phyloP scores from a whole-genome alignment of 2,797 vertebrate species.

The Sphaeramia orbicularis region DNA sequence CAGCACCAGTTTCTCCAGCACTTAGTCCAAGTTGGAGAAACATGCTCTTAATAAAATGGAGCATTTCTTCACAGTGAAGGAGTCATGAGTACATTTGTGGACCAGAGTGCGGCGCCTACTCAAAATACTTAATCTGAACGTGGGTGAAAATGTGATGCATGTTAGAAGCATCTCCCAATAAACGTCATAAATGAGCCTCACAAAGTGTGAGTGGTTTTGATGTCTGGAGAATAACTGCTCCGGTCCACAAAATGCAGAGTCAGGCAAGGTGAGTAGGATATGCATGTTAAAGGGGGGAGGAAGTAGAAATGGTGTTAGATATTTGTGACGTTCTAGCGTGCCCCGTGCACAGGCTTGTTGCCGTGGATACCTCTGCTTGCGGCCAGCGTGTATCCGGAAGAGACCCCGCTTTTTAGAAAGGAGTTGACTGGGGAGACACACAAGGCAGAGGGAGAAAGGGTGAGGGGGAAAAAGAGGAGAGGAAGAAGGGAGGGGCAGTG shows the following conservation, averaged over 20 bases:
- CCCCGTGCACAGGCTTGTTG: constrained; percentile 82
- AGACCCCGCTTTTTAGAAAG: constrained; percentile 97
- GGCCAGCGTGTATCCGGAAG: constrained; percentile 96
- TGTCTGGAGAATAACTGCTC: constrained; percentile 16
- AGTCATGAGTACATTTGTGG: constrained; percentile 75
- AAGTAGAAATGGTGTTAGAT: constrained; percentile 44
- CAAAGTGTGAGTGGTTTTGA: not conserved
- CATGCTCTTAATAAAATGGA: constrained; percentile 30
- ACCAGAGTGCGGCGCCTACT: constrained; percentile 57
- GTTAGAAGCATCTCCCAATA: not conserved
- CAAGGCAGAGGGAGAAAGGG: constrained; percentile 85
- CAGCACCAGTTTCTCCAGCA: constrained; percentile 35
- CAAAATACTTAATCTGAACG: not conserved
- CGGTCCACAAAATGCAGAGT: constrained; percentile 72
- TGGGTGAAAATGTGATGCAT: not conserved
- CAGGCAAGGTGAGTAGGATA: constrained; percentile 62
- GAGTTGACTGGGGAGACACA: constrained; percentile 90
- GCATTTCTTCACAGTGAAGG: constrained; percentile 51
- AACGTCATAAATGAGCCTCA: not conserved
- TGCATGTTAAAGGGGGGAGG: constrained; percentile 18
- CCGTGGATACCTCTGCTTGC: constrained; percentile 96
- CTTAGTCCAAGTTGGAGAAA: constrained; percentile 18
- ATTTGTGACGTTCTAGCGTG: constrained; percentile 65
- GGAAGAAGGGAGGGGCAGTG: constrained; percentile 17
- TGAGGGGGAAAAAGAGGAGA: constrained; percentile 78